Evolutionary conservation across 1,140 invertebrate species (phyloP), one percentile per base, ranked within the genome.

Genomic region (Galleria mellonella): DNA sequence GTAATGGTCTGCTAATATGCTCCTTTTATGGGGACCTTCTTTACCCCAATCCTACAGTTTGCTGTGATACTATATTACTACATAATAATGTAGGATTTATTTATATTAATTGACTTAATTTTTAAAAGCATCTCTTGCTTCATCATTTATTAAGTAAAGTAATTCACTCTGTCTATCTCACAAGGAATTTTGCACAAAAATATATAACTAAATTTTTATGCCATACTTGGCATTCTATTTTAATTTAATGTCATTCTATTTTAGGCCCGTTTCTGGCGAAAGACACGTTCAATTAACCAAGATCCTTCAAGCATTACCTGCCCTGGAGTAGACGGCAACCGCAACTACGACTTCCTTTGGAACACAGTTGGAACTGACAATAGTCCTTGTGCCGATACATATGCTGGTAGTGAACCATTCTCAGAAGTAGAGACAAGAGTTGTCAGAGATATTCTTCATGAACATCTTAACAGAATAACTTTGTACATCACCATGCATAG

Each of bases 361-460:
- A 83, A 81, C 75, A 78, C 70, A 43, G 55, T 65, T n/a, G 93
- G 94, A 2, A 90, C 91, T 0, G 93, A 90, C 30, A 77, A 61
- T 1, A 81, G 87, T 52, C 88, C 90, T 0, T 95, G 94, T 66
- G 63, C 73, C 2, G 90, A 94, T 0, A 91, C 87, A 1, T 96
- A 89, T 68, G 89, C 89, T 15, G 94, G 94, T 0, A 63, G 79
- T 0, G 60, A 56, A 3, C 58, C 92, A 1, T 94, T 94, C 62
- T 94, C 93, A 0, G 94, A 96, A 77, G 72, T 87, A 0, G 94
- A 95, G 73, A 89, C 90, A 0, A 68, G 62, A 13, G 85, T 88
- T 8, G 71, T 93, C 0, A 69, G 88, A 1, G 83, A 91, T 35
- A 87, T 88, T 9, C 50, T 91, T 0, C 42, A 76, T 6, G 52